Base-by-base conservation (phyloP, 1,140 invertebrate genomes). In the Charaxes varanes region DNA sequence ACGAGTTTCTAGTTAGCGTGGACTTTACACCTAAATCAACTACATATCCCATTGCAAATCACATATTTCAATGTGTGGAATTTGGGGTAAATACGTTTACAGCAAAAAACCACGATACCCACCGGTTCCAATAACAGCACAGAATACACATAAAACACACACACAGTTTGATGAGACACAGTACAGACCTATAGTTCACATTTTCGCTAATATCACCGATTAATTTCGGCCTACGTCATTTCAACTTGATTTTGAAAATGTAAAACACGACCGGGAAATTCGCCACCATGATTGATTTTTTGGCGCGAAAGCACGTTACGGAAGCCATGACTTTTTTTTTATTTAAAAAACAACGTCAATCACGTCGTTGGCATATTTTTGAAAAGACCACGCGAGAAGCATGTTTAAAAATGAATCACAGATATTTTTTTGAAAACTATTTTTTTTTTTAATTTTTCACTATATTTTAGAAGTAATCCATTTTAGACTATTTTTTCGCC, bases 181-280 rank as follows among this genome's bases (percentile, higher is more conserved):
- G 53, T 49, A 52, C 47, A 60, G 37, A 43, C 27, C 30, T 17
- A 50, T 41, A 65, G 44, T 66, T 79, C 70, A 79, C 74, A 79
- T 79, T 72, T 76, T 73, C 43, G 53, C 57, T 44, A 52, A 30
- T 10, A 18, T 12, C 33, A 47, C 45, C 21, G 12, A 21, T 15
- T 5, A 12, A 12, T 31, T 28, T 40, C 12, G 13, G 6, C 33
- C 24, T 31, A 66, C 60, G 62, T 77, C 72, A 77, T 80, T 80
- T 80, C 70, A 77, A 69, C 54, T 80, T 80, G 37, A 77, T 80
- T 77, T 80, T 80, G 35, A 80, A 80, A 34, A 77, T 41, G 41
- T 70, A 73, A 62, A 65, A 80, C 11, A 73, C 64, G 16, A 72
- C 60, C 15, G 64, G 59, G 37, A 70, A 53, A 22, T 61, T 42